Base-by-base conservation (phyloP, 2,888 invertebrate genomes). In the Diploptera punctata region DNA sequence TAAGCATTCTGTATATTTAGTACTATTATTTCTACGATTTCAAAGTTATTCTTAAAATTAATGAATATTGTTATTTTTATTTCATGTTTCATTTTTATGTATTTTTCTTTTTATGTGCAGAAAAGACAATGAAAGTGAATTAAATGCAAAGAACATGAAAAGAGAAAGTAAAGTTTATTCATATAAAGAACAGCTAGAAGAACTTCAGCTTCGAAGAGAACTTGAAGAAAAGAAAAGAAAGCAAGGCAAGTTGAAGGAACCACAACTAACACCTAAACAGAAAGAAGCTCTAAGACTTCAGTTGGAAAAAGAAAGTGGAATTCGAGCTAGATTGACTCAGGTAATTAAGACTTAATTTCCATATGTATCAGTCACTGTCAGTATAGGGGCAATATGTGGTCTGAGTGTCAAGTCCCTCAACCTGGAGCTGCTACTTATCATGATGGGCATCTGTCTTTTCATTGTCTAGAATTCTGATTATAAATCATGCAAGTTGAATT, bases 131-230 rank as follows among this genome's bases (percentile, higher is more conserved):
- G 85, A 84, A 70, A 83, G 83, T 72, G 83, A 83, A 67, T 77
- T 82, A 18, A 84, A 82, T 74, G 82, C 83, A 65, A 90, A 89
- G 86, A 97, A 98, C 79, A 87, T 98, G 81, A 97, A 95, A 82
- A 88, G 98, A 18, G 99, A 99, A 82, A 98, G 96, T 82, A 98
- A 98, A 84, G 94, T 92, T 1, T 99, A 99, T 82, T 96, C 97
- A 75, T 98, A 95, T 82, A 95, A 97, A 81, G 99, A 99, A 75
- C 99, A 99, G 82, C 87, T 97, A 79, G 98, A 98, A 80, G 99
- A 99, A 82, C 82, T 97, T 77, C 95, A 98, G 80, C 85, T 98
- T 69, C 87, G 94, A n/a, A 90, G 95, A 74, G 98, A 98, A 84
- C 84, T 98, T 21, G 97, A 97, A 78, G 97, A 96, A 78, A 96